These are phyloP conservation scores for Gymnorhina tibicen DNA, from an alignment of 2,113 vertebrate species.

Conservation along the genomic window DNA sequence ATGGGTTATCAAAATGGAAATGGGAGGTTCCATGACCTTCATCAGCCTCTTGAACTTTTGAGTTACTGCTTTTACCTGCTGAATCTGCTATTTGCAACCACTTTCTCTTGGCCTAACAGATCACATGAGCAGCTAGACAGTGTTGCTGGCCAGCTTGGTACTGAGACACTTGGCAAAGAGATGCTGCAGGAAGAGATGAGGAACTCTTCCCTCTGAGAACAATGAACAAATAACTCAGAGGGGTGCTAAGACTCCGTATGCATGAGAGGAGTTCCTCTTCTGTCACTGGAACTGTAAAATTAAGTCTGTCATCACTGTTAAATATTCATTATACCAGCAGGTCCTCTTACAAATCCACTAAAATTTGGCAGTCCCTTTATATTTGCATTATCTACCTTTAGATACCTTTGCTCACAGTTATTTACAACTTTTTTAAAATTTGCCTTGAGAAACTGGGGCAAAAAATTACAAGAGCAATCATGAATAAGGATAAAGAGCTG, in stretches of 20 bases:
- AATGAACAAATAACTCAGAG: not conserved
- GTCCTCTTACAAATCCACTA: not conserved
- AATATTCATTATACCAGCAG: not conserved
- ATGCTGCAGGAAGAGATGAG: not conserved
- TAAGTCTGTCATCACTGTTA: not conserved
- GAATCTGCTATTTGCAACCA: not conserved
- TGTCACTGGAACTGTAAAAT: not conserved
- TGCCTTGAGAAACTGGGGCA: not conserved
- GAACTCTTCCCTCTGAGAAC: not conserved
- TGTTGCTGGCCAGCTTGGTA: not conserved
- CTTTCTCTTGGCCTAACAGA: not conserved
- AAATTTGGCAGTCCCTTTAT: not conserved
- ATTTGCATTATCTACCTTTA: not conserved
- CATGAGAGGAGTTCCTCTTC: not conserved
- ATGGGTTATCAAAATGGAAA: not conserved
- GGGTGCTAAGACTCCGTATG: not conserved
- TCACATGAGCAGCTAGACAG: not conserved
- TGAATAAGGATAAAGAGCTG: not conserved
- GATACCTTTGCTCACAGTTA: not conserved
- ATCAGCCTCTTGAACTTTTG: not conserved
- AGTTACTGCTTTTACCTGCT: not conserved
- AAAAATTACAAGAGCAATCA: not conserved
- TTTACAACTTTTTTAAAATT: not conserved
- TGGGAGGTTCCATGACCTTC: not conserved
- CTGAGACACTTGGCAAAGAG: not conserved